phyloP scores from a whole-genome alignment of 2,888 invertebrate genomes.

The Cordilura impudica region DNA sequence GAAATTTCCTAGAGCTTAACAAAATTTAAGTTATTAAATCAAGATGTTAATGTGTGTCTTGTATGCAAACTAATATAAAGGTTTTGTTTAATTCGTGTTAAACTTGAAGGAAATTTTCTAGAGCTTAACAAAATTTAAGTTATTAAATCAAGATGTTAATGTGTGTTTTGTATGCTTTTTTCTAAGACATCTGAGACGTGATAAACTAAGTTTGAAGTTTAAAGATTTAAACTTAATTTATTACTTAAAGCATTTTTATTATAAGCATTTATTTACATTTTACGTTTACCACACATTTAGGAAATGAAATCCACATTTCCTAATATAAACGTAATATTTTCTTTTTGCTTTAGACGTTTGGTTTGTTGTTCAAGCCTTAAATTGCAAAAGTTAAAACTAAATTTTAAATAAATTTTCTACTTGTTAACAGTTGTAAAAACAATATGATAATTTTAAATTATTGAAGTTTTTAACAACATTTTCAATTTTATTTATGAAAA shows the following conservation, averaged over 20 bases:
- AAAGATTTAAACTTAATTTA: constrained; percentile 27
- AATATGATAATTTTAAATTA: background rate
- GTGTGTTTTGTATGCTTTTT: constrained; percentile 50
- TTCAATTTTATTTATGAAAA: background rate
- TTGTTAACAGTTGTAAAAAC: constrained; percentile 9
- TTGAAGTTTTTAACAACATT: background rate
- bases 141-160: constrained; percentile 27
- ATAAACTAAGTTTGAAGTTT: constrained; percentile 32
- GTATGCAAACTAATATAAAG: constrained; percentile 73
- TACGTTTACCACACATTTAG: constrained; percentile 27
- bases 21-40: constrained; percentile 53
- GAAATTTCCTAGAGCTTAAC: constrained; percentile 19
- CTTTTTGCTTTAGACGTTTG: constrained; percentile 13
- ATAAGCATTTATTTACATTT: constrained; percentile 21
- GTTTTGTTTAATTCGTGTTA: constrained; percentile 73
- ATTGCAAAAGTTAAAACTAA: constrained; percentile 38
- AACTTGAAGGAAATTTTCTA: background rate
- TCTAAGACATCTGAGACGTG: background rate
- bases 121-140: constrained; percentile 55
- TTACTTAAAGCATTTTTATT: constrained; percentile 41
- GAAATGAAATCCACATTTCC: background rate
- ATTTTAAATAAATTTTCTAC: constrained; percentile 49
- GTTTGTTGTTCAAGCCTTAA: constrained; percentile 31
- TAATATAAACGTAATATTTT: constrained; percentile 11
- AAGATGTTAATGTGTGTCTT: constrained; percentile 36